Evolutionary conservation across 1,140 invertebrate species (phyloP).

Genomic region (Theocolax elegans): DNA sequence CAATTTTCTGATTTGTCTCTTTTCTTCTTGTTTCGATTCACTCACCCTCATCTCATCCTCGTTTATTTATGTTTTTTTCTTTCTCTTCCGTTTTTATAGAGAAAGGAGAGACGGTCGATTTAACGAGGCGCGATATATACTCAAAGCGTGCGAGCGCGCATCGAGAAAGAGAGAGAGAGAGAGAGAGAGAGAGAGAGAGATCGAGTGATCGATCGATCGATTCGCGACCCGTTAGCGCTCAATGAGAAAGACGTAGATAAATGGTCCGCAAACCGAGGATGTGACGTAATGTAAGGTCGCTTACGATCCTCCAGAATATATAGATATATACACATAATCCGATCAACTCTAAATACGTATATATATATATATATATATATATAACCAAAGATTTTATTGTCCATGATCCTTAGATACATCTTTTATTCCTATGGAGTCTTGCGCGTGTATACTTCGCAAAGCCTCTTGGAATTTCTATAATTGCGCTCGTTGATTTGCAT

Average conservation of each 20-base stretch:
- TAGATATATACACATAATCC: neutral
- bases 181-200: slow-evolving; percentile 11
- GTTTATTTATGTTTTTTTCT: too few relatives aligned
- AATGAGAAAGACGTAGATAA: slow-evolving; percentile 2
- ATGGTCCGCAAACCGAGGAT: slow-evolving; percentile 10
- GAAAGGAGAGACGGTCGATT: too few relatives aligned
- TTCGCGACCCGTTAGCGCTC: slow-evolving; percentile 1
- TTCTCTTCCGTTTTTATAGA: too few relatives aligned
- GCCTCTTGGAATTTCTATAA: slow-evolving; percentile 15
- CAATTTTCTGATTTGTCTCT: too few relatives aligned
- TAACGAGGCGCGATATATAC: too few relatives aligned
- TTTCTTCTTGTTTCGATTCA: too few relatives aligned
- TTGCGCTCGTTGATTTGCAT: neutral
- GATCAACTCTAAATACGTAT: neutral
- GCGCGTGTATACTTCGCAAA: too few relatives aligned
- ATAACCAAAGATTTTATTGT: slow-evolving; percentile 26
- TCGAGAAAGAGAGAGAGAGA: neutral
- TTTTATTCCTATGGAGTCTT: too few relatives aligned
- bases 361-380: too few relatives aligned
- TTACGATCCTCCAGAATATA: too few relatives aligned
- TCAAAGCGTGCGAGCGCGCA: too few relatives aligned
- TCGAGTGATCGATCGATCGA: slow-evolving; percentile 34
- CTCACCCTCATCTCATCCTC: neutral
- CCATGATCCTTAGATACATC: neutral
- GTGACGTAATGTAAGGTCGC: slow-evolving; percentile 31